Base-by-base conservation (phyloP, 1,140 invertebrate genomes). In the Agraylea sexmaculata region DNA sequence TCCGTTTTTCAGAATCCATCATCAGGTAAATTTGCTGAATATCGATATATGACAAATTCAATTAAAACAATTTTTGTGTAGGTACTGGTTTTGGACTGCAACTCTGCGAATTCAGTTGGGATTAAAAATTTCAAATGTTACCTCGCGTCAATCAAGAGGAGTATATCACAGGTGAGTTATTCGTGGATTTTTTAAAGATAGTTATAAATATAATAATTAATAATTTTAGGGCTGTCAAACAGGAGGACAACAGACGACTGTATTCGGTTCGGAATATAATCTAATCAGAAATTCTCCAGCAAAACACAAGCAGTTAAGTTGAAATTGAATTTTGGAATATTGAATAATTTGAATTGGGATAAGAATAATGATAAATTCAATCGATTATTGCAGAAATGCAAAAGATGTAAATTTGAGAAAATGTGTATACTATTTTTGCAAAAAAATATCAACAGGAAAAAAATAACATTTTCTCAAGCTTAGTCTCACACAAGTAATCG, bases 71-170 rank as follows among this genome's bases (percentile, higher is more conserved):
- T 32, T 44, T 39, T 22, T 45, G 46, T 43, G 16, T 36, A 50
- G 48, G 45, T 50, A 35, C 42, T 50, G 34, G 45, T 42, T 30
- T 34, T 50, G 38, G 48, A 50, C 27, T 50, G 48, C 42, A 50
- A 46, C 40, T 44, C 48, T 38, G 44, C 48, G 13, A 50, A 42
- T 30, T 50, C 48, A 12, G 38, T 45, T 40, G 73, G 73, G 29
- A 59, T 77, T 42, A 75, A 74, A 54, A 54, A 60, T 11, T 54
- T 80, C 18, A 75, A 74, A 53, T 53, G 54, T 12, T 69, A 71
- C 45, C 50, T 78, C n/a, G 45, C 54, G 13, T 57, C 66, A 5
- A 50, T 59, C 6, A 73, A 69, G 52, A 43, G 52, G 19, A 51
- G 57, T 37, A 57, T 72, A 18, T 59, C 64, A 32, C 59, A 69